Evolutionary conservation across 2,113 vertebrate genomes (phyloP), one percentile per base, ranked within the genome.

Genomic region (Heptranchias perlo): DNA sequence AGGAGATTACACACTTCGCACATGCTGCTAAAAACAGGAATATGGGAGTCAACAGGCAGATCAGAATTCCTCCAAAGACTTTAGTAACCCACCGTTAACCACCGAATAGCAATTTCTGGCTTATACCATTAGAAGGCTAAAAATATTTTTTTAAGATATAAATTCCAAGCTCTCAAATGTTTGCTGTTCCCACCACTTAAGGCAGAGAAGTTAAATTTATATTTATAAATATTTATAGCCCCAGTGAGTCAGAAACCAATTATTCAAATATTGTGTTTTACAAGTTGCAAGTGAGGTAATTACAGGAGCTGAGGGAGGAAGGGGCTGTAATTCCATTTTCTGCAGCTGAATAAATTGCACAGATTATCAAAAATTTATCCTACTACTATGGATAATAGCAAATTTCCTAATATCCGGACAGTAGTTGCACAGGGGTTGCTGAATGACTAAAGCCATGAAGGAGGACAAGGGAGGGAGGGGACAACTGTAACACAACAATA

Each of bases 211-310:
- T 93, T 93, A 62, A 93, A 93, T 62, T 93, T 61, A 93, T 62
- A 39, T 93, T 93, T 93, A 93, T 93, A n/a, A 93, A 93, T 93
- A 93, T 93, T 93, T 93, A 93, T 93, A 62, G 58, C n/a, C 89
- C 18, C 89, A 21, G 89, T 92, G 89, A 93, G 89, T 92, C 89
- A 93, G 89, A 64, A 93, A 62, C 58, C 89, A 93, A 62, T 93
- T 93, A 93, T 93, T 93, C 89, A 93, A 93, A 93, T 62, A 91
- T 58, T 91, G 39, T 93, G 89, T 64, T 93, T 64, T 93, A 93
- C 58, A 93, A 62, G 89, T n/a, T 92, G 35, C 58, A 62, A 64
- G 58, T 44, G 89, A 93, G 58, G 89, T 93, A 93, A 93, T 93
- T 93, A 62, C 58, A 39, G 87, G 13, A 64, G 89, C 14, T 93